A percentile compares a stretch with the other conserved stretches of the same genome.
phyloP scores from a whole-genome alignment of 2,113 vertebrate genomes.

The Oreamnos americanus region DNA sequence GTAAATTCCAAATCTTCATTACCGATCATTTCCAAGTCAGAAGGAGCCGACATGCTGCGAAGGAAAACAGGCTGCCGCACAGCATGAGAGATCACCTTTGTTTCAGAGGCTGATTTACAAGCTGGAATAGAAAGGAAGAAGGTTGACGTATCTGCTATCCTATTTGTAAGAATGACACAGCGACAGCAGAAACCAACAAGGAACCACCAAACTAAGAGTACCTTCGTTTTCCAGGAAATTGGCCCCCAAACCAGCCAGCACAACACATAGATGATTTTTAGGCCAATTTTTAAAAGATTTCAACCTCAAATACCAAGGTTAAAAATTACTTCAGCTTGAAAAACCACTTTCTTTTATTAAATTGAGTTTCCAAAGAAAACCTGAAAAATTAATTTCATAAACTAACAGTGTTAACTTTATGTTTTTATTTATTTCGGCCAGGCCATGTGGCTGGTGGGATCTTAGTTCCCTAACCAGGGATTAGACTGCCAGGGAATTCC shows the following conservation, averaged over 20 bases:
- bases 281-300: not conserved
- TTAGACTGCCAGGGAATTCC: not conserved
- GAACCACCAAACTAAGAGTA: no score
- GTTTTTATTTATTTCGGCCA: not conserved
- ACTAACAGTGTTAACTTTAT: not conserved
- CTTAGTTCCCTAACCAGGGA: not conserved
- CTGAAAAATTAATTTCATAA: slow-evolving; percentile 14
- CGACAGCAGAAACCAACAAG: not conserved
- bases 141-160: not conserved
- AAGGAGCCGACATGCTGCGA: slow-evolving; percentile 98
- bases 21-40: slow-evolving; percentile 98
- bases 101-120: slow-evolving; percentile 93
- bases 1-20: slow-evolving; percentile 96
- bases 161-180: not conserved
- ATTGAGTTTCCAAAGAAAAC: not conserved
- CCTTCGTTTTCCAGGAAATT: not conserved
- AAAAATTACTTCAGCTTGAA: slow-evolving; percentile 18
- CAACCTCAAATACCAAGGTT: not conserved
- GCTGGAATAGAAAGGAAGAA: slow-evolving; percentile 76
- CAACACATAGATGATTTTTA: not conserved
- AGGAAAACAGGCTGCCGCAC: slow-evolving; percentile 96
- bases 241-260: not conserved
- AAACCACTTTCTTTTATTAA: not conserved
- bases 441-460: not conserved
- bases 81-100: slow-evolving; percentile 89